Conservation (phyloP, 2,888 invertebrate genomes). For the Shargacucullia verbasci region DNA sequence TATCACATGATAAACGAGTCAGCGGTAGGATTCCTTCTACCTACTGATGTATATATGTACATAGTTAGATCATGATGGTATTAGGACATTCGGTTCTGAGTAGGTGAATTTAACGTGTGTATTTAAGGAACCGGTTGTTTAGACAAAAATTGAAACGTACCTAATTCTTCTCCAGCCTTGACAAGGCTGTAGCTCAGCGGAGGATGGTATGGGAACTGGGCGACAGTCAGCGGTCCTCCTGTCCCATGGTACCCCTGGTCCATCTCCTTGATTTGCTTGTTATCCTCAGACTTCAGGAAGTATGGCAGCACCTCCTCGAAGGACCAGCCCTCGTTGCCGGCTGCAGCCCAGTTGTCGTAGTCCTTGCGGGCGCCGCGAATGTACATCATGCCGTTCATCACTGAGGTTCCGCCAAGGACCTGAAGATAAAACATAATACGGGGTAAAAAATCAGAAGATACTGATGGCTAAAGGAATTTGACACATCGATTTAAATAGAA, state of each 20-base stretch:
- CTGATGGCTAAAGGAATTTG: too few relatives aligned
- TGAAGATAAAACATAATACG: too few relatives aligned
- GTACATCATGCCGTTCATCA: constrained; percentile 99
- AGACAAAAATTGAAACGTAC: constrained; percentile 70
- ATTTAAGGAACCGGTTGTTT: too few relatives aligned
- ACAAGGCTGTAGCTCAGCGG: constrained; percentile 94
- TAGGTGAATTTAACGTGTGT: too few relatives aligned
- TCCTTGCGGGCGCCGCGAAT: constrained; percentile 96
- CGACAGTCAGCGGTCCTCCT: constrained; percentile 94
- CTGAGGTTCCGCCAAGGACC: constrained; percentile 97
- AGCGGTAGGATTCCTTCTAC: too few relatives aligned
- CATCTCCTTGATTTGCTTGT: constrained; percentile 91
- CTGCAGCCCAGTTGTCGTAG: constrained; percentile 95
- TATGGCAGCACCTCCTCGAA: constrained; percentile 97
- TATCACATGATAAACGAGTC: too few relatives aligned
- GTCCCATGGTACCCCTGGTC: constrained; percentile 93
- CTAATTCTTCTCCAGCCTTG: constrained; percentile 93
- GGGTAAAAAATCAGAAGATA: too few relatives aligned
- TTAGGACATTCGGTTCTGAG: too few relatives aligned
- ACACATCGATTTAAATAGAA: too few relatives aligned
- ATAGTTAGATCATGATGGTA: too few relatives aligned
- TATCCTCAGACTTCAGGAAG: constrained; percentile 96
- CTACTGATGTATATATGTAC: too few relatives aligned
- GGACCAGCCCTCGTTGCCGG: constrained; percentile 96
- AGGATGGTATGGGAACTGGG: constrained; percentile 95